Evolutionary conservation across 2,797 vertebrate genomes (phyloP), one percentile per base, ranked within the genome.

Genomic region (Mormyrus hasselquistii): DNA sequence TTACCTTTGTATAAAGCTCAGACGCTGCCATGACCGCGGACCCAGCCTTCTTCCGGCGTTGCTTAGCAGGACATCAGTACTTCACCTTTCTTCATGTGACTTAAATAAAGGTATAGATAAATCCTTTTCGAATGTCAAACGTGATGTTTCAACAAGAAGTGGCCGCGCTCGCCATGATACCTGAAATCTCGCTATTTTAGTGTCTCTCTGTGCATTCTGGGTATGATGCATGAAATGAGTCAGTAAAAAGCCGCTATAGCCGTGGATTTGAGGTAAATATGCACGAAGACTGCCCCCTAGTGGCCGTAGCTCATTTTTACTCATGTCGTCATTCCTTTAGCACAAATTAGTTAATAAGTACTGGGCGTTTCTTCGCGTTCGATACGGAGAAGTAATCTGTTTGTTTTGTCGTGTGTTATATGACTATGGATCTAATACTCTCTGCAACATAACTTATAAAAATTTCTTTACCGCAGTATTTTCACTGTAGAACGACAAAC

Each of bases 1-100:
- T 96, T 95, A 99, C 98, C 98, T 98, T 98, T 91, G 98, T 98
- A 94, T 97, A 99, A 88, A 98, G 97, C 96, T 98, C 97, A 82
- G 97, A 97, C 93, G 97, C 97, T 94, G 98, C 98, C 97, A 98
- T 98, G 94, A 92, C 94, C 92, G 90, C 92, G 92, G 90, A 88
- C 91, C 92, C 57, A 92, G 93, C 91, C 92, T 93, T 86, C 87
- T 92, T 90, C 93, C 93, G 89, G 90, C 94, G 92, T 90, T 91
- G 91, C 91, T 92, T 92, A 90, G 90, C 57, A 88, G 86, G 91
- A 59, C 90, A 94, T 93, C 92, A 88, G 91, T 88, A 69, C 90
- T 73, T 90, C 89, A 86, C 89, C 88, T 79, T 90, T 55, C 93
- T 44, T 89, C 91, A 86, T 91, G 86, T 65, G 88, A 47, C 57